A percentile compares a stretch with the other conserved stretches of the same genome.
Evolutionary conservation across 2,797 vertebrate genomes (phyloP).

Genomic region (Sebastes elongatus): DNA sequence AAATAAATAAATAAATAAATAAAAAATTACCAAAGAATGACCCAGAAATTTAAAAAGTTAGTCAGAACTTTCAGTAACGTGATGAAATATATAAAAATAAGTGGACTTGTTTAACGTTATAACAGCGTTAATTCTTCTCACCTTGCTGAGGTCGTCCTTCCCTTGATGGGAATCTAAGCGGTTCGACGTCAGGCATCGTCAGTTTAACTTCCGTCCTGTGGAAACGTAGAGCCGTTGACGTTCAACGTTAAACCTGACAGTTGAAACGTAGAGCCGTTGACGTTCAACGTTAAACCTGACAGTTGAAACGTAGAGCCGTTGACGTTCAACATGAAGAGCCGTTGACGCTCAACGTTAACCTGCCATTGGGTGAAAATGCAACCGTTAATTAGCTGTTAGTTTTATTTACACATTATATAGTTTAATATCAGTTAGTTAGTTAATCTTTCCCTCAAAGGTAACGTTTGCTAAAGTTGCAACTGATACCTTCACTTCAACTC

Average conservation of each 20-base stretch:
- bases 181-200: constrained; percentile 76
- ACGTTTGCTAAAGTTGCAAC: constrained; percentile 10
- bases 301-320: background rate
- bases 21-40: no score
- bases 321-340: background rate
- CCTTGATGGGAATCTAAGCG: constrained; percentile 69
- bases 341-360: background rate
- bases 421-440: background rate
- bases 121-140: constrained; percentile 24
- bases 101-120: background rate
- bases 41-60: no score
- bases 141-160: constrained; percentile 70
- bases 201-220: background rate
- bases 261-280: background rate
- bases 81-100: background rate
- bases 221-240: background rate
- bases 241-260: no score
- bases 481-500: constrained; percentile 37
- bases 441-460: background rate
- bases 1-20: no score
- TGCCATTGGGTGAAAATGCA: background rate
- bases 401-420: background rate
- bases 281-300: no score
- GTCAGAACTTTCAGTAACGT: background rate
- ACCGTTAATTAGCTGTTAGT: background rate